Evolutionary conservation across 2,888 invertebrate species (phyloP).

Genomic region (Lepidochitona cinerea): DNA sequence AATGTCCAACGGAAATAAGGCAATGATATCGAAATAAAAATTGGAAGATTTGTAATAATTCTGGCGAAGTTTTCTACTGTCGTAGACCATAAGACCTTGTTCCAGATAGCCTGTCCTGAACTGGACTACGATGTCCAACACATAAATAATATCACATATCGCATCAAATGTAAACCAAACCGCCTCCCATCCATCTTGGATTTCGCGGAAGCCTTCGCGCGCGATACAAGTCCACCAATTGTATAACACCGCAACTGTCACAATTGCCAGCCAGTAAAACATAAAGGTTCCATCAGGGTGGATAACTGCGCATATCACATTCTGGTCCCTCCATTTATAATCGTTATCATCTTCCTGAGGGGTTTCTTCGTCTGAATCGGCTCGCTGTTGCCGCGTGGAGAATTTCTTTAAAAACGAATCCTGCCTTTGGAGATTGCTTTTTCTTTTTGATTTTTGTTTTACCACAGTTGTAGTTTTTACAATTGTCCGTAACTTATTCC

Average conservation of each 20-base stretch:
- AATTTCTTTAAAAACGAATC: slow-evolving; percentile 87
- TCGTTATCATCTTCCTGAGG: slow-evolving; percentile 19
- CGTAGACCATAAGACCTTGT: slow-evolving; percentile 90
- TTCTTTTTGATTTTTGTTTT: slow-evolving; percentile 41
- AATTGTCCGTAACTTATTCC: slow-evolving; percentile 95
- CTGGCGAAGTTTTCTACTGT: slow-evolving; percentile 88
- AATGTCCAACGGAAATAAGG: slow-evolving; percentile 88
- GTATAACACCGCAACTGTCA: slow-evolving; percentile 91
- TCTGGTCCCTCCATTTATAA: slow-evolving; percentile 1
- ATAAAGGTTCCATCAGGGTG: slow-evolving; percentile 97
- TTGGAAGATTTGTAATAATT: slow-evolving; percentile 89
- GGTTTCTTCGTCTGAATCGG: slow-evolving; percentile 28
- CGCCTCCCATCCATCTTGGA: slow-evolving; percentile 74
- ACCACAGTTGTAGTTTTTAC: slow-evolving; percentile 61
- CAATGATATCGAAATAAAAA: slow-evolving; percentile 87
- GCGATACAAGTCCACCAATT: slow-evolving; percentile 97
- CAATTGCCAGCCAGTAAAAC: slow-evolving; percentile 93
- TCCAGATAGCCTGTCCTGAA: slow-evolving; percentile 95
- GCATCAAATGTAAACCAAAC: slow-evolving; percentile 76
- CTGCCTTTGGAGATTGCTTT: slow-evolving; percentile 52
- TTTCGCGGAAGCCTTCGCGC: slow-evolving; percentile 92
- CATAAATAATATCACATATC: slow-evolving; percentile 88
- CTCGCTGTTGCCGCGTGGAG: slow-evolving; percentile 83
- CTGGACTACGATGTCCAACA: slow-evolving; percentile 91
- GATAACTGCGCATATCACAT: slow-evolving; percentile 71